Conservation (phyloP, 2,797 vertebrate genomes). For the Capromys pilorides region DNA sequence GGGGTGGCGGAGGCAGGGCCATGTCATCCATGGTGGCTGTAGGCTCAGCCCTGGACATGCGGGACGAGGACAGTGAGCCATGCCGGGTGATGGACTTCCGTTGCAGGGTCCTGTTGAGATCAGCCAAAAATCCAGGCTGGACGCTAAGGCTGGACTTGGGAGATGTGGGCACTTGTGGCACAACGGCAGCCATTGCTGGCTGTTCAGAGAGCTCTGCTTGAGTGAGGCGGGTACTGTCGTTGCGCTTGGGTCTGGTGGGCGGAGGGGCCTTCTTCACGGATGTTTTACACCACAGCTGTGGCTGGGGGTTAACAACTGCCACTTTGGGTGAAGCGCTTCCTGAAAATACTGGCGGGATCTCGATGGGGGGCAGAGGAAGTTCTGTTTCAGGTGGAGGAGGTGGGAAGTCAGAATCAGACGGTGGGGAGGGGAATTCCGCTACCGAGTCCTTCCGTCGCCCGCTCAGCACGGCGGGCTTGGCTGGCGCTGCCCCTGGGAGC, state of each 20-base stretch:
- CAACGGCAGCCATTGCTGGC: conserved; percentile 83
- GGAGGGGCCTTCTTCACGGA: conserved; percentile 93
- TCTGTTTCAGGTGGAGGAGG: conserved; percentile 92
- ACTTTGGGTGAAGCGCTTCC: conserved; percentile 89
- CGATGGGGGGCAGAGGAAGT: conserved; percentile 91
- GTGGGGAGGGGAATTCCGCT: conserved; percentile 92
- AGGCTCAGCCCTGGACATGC: conserved; percentile 88
- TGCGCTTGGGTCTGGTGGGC: conserved; percentile 90
- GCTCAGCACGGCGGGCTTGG: conserved; percentile 66
- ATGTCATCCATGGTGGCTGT: conserved; percentile 96
- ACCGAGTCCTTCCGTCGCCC: conserved; percentile 80
- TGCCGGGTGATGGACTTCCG: conserved; percentile 96
- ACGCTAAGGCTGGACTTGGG: conserved; percentile 93
- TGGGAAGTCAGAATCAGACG: conserved; percentile 93
- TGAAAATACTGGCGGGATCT: conserved; percentile 88
- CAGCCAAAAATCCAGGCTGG: conserved; percentile 95
- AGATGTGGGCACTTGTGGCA: conserved; percentile 91
- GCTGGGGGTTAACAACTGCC: conserved; percentile 95
- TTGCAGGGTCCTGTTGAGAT: conserved; percentile 96
- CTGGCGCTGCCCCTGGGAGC: conserved; percentile 85
- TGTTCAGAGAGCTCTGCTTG: conserved; percentile 84
- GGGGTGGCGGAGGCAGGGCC: conserved; percentile 94
- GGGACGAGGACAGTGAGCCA: conserved; percentile 91
- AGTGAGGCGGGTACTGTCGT: conserved; percentile 91
- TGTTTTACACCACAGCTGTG: conserved; percentile 92